phyloP scores from a whole-genome alignment of 1,140 invertebrate species.

The Saccostrea echinata region DNA sequence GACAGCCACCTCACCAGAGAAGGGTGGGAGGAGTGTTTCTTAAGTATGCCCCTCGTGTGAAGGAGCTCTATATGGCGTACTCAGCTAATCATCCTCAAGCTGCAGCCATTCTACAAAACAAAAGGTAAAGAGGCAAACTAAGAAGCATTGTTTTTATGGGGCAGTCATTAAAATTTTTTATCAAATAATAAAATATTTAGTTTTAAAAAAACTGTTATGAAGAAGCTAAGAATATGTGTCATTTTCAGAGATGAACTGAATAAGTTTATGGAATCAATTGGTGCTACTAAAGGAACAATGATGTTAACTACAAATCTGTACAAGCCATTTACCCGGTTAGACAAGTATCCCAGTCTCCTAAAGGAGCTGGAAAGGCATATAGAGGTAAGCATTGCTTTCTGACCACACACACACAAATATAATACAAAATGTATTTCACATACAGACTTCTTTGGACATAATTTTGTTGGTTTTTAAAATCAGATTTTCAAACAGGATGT shows the following conservation, averaged over 20 bases:
- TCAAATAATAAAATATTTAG: too few relatives aligned
- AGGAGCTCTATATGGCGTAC: constrained; percentile 92
- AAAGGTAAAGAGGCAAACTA: constrained; percentile 52
- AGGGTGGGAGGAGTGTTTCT: constrained; percentile 95
- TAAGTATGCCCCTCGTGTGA: constrained; percentile 91
- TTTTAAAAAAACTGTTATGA: too few relatives aligned
- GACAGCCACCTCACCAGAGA: constrained; percentile 87
- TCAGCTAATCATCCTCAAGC: constrained; percentile 84
- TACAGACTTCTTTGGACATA: too few relatives aligned
- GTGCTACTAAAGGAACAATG: constrained; percentile 89
- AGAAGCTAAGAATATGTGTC: neutral
- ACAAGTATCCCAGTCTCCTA: constrained; percentile 92
- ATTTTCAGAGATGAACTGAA: constrained; percentile 88
- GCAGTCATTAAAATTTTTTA: too few relatives aligned
- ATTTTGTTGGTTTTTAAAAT: too few relatives aligned
- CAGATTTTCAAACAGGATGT: too few relatives aligned
- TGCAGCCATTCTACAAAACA: constrained; percentile 58
- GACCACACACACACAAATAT: neutral
- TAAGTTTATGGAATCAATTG: constrained; percentile 89
- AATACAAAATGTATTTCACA: too few relatives aligned
- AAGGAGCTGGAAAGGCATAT: constrained; percentile 97
- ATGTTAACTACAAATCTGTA: constrained; percentile 95
- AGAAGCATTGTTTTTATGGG: neutral
- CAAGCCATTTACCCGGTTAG: constrained; percentile 95
- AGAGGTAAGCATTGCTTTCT: constrained; percentile 81